Conservation (phyloP, 2,888 invertebrate species). For the Drosophila anomelani region DNA sequence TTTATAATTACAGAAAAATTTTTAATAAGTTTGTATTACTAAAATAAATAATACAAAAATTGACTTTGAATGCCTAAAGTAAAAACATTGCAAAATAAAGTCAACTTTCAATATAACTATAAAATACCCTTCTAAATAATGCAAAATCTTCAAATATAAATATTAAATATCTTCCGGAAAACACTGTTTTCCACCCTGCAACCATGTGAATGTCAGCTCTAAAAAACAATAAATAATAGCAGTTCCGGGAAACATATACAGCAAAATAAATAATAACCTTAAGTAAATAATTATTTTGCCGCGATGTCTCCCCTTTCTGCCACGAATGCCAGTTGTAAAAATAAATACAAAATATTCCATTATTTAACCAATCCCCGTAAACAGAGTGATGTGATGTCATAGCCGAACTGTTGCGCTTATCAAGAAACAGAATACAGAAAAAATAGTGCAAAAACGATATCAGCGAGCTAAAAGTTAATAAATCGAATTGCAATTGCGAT, state of each 20-base stretch:
- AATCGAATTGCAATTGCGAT: conserved; percentile 51
- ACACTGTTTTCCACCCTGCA: conserved; percentile 21
- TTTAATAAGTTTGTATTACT: no score
- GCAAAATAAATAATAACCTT: conserved; percentile 16
- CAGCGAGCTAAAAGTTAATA: conserved; percentile 39
- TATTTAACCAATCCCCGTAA: conserved; percentile 28
- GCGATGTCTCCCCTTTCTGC: conserved; percentile 24
- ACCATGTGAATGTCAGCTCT: not conserved
- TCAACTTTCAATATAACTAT: not conserved
- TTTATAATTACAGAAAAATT: no score
- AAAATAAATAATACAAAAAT: no score
- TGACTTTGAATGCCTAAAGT: no score
- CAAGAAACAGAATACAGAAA: conserved; percentile 17
- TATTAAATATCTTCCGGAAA: conserved; percentile 34
- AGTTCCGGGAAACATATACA: conserved; percentile 39
- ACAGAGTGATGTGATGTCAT: conserved; percentile 61
- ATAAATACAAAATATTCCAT: conserved; percentile 23
- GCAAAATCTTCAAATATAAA: not conserved
- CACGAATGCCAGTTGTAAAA: conserved; percentile 22
- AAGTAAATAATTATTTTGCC: conserved; percentile 13
- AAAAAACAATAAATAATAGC: not conserved
- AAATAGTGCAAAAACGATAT: conserved; percentile 44
- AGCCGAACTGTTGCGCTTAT: conserved; percentile 56
- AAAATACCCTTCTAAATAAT: not conserved
- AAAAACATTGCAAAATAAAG: not conserved